Evolutionary conservation across 2,113 vertebrate species (phyloP).

Genomic region (Carollia perspicillata): DNA sequence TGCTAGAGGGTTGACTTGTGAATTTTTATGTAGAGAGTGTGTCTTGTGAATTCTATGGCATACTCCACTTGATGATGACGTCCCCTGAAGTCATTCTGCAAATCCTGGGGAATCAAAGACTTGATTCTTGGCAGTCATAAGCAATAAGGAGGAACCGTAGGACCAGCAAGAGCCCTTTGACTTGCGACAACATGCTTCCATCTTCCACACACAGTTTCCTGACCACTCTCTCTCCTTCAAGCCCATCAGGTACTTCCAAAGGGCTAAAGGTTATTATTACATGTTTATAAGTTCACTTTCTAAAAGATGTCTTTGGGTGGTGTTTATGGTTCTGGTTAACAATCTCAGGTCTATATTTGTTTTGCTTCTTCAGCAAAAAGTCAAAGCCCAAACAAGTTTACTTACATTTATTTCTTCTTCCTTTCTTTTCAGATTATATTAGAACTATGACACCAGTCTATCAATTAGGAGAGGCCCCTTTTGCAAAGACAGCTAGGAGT

Average conservation of each 20-base stretch:
- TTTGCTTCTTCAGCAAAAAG: not conserved
- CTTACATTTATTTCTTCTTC: constrained; percentile 8
- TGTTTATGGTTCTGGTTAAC: not conserved
- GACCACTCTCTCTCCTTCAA: not conserved
- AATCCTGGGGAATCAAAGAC: not conserved
- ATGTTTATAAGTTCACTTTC: constrained; percentile 15
- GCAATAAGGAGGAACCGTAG: not conserved
- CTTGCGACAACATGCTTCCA: not conserved
- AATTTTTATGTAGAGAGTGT: constrained; percentile 54
- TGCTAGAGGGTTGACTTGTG: constrained; percentile 56
- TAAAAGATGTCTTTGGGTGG: not conserved
- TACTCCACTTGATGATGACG: not conserved
- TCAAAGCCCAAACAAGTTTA: not conserved
- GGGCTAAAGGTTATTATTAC: not conserved
- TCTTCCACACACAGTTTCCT: not conserved
- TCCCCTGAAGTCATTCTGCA: not conserved
- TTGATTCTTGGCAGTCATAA: not conserved
- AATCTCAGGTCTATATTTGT: constrained; percentile 1
- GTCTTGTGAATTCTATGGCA: constrained; percentile 32
- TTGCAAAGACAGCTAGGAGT: not conserved
- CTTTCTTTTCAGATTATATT: not conserved
- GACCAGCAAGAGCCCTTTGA: not conserved
- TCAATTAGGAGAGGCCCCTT: not conserved
- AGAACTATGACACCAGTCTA: not conserved
- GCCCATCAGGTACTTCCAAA: not conserved